Evolutionary conservation across 1,140 invertebrate genomes (phyloP), one percentile per base, ranked within the genome.

Genomic region (Lepidurus couesii): DNA sequence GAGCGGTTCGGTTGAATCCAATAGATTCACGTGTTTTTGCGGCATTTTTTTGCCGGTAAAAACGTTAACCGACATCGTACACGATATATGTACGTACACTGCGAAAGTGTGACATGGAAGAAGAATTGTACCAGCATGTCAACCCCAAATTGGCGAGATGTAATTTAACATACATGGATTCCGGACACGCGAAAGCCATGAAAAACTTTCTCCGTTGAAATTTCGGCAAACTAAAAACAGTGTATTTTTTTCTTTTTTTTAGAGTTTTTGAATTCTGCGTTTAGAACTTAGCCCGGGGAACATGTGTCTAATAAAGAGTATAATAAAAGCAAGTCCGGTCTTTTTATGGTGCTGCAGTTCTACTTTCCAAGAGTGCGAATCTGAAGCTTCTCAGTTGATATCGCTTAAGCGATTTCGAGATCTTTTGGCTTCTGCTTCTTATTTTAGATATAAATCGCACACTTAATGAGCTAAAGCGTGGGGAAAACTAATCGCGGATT

Each of bases 401-500:
- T 34, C 34, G 34, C 34, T 34, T 34, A 34, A 34, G 34, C 34
- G 34, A 34, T 34, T 34, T 34, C 0, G 4, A 34, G 34, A 34
- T 1, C 21, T 21, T 7, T 11, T 65, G 16, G 16, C 21, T 21
- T 65, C 53, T 16, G 6, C 21, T 65, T 16, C 21, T 65, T 65
- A 65, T 65, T 65, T 65, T 13, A 65, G 0, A 7, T 5, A 13
- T 65, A 65, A 65, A 65, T 13, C 21, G n/a, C 16, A 47, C 16
- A 65, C 53, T 65, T 65, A 65, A 65, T 21, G 53, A 65, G 53
- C 53, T 65, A 65, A 65, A 65, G 34, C 34, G 34, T 21, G 53
- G 21, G 21, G 8, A 65, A 65, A 65, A 11, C 53, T 65, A 9
- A 65, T 65, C 21, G 21, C 53, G 53, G 53, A 65, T 65, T 65